Evolutionary conservation across 2,888 invertebrate species (phyloP).

Genomic region (Eupithecia pulchellata): DNA sequence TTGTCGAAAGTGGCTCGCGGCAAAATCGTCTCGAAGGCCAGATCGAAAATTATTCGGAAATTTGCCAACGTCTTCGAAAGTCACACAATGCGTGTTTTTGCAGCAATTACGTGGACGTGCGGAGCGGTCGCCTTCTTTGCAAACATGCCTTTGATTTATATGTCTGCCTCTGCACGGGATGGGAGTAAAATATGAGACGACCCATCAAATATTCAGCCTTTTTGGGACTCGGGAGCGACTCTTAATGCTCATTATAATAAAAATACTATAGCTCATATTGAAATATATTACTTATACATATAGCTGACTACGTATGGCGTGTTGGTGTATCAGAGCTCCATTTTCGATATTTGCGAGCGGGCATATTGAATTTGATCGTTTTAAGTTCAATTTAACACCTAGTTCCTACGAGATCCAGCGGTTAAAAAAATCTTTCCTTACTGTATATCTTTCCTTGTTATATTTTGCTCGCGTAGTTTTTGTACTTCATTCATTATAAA

Average conservation of each 20-base stretch:
- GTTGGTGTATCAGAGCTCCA: conserved; percentile 45
- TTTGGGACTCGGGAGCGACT: conserved; percentile 72
- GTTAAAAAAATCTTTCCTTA: too few relatives aligned
- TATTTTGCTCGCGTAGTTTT: neutral
- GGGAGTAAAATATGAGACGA: conserved; percentile 81
- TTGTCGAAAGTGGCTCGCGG: neutral
- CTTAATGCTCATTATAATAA: conserved; percentile 82
- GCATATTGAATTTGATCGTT: conserved; percentile 29
- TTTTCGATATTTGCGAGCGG: conserved; percentile 62
- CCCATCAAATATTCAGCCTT: conserved; percentile 80
- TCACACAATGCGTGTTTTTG: conserved; percentile 80
- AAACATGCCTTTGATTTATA: conserved; percentile 83
- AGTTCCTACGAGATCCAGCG: neutral
- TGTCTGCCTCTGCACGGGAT: conserved; percentile 70
- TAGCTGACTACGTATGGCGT: conserved; percentile 44
- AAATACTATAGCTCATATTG: conserved; percentile 80
- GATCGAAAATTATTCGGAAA: conserved; percentile 71
- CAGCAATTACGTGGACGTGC: conserved; percentile 80
- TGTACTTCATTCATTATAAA: too few relatives aligned
- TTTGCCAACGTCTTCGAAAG: conserved; percentile 81
- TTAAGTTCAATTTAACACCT: neutral
- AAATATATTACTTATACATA: conserved; percentile 56
- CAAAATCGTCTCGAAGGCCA: conserved; percentile 31
- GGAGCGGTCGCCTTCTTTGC: conserved; percentile 73
- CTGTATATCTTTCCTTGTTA: neutral